Conservation (phyloP, 2,888 invertebrate species). For the Synergus japonicus region DNA sequence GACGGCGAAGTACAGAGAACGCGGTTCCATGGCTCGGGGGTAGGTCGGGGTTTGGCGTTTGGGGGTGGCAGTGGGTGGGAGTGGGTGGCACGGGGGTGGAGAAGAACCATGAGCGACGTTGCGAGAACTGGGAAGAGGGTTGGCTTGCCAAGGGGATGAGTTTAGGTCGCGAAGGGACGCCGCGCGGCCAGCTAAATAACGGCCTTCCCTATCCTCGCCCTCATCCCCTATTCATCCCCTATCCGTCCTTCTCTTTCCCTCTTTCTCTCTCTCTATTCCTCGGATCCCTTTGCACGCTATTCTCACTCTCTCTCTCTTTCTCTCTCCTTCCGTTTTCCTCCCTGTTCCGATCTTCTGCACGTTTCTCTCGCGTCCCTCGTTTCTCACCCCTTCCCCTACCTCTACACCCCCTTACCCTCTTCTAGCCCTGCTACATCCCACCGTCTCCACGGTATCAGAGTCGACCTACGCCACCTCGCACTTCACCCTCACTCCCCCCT, state of each 20-base stretch:
- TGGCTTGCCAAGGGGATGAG: conserved; percentile 41
- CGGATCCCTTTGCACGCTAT: conserved; percentile 17
- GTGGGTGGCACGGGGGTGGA: conserved; percentile 28
- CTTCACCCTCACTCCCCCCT: conserved; percentile 23
- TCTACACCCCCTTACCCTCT: neutral
- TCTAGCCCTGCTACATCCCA: neutral
- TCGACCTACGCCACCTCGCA: conserved; percentile 37
- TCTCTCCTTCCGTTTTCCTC: conserved; percentile 45
- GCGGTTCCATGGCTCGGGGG: conserved; percentile 50
- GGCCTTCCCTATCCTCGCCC: conserved; percentile 57
- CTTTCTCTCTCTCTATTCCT: conserved; percentile 20
- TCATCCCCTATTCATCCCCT: conserved; percentile 61
- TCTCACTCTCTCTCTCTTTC: conserved; percentile 20
- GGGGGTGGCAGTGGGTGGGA: conserved; percentile 37
- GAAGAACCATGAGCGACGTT: conserved; percentile 52
- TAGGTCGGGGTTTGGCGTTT: conserved; percentile 38
- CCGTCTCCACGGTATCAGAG: conserved; percentile 2
- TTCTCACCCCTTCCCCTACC: neutral
- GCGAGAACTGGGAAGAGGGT: conserved; percentile 42
- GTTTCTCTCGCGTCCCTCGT: conserved; percentile 36
- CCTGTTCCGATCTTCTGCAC: conserved; percentile 46
- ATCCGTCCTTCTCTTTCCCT: conserved; percentile 45
- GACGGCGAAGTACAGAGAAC: conserved; percentile 30
- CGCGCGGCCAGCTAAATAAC: conserved; percentile 62
- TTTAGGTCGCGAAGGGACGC: conserved; percentile 46